Conservation (phyloP, 2,888 invertebrate species). For the Xylocampa areola region DNA sequence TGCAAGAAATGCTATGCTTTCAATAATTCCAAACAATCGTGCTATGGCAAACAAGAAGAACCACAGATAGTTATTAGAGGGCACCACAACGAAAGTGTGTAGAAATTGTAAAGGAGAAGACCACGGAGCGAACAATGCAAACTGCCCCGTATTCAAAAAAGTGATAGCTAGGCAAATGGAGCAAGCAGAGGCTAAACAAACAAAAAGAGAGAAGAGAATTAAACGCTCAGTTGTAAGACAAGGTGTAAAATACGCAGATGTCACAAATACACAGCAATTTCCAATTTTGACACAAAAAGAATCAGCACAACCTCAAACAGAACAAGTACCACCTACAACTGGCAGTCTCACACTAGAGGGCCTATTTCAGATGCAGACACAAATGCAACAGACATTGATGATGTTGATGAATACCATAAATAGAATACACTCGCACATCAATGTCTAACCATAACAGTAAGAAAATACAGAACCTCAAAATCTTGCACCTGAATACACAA, state of each 20-base stretch:
- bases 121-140: constrained; percentile 24
- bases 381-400: constrained; percentile 24
- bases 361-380: constrained; percentile 26
- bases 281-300: constrained; percentile 17
- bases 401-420: constrained; percentile 19
- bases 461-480: constrained; percentile 5
- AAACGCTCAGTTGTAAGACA: constrained; percentile 27
- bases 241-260: constrained; percentile 26
- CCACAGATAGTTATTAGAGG: constrained; percentile 22
- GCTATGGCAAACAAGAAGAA: constrained; percentile 27
- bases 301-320: constrained; percentile 17
- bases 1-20: constrained; percentile 22
- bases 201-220: constrained; percentile 20
- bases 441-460: constrained; percentile 1
- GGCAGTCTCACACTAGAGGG: constrained; percentile 12
- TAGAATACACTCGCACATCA: constrained; percentile 3
- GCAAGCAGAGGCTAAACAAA: constrained; percentile 21
- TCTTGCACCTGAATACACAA: constrained; percentile 9
- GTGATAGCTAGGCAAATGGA: constrained; percentile 25
- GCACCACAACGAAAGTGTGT: constrained; percentile 23
- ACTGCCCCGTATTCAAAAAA: constrained; percentile 23
- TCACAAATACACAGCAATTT: constrained; percentile 22
- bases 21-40: constrained; percentile 23
- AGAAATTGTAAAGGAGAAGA: constrained; percentile 29
- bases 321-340: constrained; percentile 11